Evolutionary conservation across 2,888 invertebrate species (phyloP).

Genomic region (Suillia variegata): DNA sequence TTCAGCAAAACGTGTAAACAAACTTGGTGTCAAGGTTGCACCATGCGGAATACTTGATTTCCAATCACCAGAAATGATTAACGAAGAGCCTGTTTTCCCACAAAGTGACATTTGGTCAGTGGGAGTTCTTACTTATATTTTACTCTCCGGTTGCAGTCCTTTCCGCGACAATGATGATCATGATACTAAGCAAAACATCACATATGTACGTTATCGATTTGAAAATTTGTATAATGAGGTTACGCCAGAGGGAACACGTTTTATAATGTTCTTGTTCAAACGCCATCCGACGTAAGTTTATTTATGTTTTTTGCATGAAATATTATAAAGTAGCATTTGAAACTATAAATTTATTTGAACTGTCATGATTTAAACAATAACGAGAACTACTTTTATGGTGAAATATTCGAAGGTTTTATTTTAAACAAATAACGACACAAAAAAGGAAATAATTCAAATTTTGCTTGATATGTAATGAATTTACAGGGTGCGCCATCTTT

Average conservation of each 20-base stretch:
- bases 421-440: no score
- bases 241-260: constrained; percentile 89
- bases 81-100: constrained; percentile 84
- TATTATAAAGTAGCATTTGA: not conserved
- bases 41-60: constrained; percentile 76
- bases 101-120: constrained; percentile 97
- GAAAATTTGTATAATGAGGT: constrained; percentile 94
- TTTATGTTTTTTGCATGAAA: no score
- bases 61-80: constrained; percentile 85
- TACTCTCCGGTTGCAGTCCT: constrained; percentile 91
- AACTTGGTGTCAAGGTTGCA: constrained; percentile 71
- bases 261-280: constrained; percentile 95
- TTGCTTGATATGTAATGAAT: no score
- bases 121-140: constrained; percentile 87
- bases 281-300: constrained; percentile 82
- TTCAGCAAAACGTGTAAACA: constrained; percentile 79
- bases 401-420: no score
- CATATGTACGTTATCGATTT: constrained; percentile 89
- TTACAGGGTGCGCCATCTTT: no score
- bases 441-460: no score
- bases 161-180: constrained; percentile 82
- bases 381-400: not conserved
- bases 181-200: constrained; percentile 90
- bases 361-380: not conserved
- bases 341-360: no score